Evolutionary conservation across 2,888 invertebrate genomes (phyloP).

Genomic region (Amiota minor): DNA sequence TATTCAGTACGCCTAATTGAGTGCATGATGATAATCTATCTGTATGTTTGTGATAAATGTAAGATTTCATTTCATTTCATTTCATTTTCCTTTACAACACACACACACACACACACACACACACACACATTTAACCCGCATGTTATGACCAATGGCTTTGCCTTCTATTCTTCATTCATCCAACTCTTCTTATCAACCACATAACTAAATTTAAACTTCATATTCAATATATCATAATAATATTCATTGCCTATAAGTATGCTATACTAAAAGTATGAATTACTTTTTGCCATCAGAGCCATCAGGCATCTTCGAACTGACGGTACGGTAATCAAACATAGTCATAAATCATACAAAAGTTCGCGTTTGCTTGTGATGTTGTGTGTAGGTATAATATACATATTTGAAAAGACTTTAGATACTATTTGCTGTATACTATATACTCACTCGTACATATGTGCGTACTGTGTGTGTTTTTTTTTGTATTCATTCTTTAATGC

Average conservation of each 20-base stretch:
- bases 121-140: background rate
- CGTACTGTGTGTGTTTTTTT: slow-evolving; percentile 27
- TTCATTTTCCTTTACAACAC: background rate
- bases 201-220: background rate
- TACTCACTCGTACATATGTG: background rate
- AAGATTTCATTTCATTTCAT: slow-evolving; percentile 9
- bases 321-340: slow-evolving; percentile 10
- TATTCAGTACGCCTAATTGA: slow-evolving; percentile 20
- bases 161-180: background rate
- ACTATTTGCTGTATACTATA: background rate
- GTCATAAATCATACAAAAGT: slow-evolving; percentile 29
- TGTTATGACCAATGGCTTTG: background rate
- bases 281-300: background rate
- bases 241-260: slow-evolving; percentile 21
- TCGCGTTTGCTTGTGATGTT: slow-evolving; percentile 30
- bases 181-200: slow-evolving; percentile 16
- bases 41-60: background rate
- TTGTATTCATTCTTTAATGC: slow-evolving; percentile 48
- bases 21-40: slow-evolving; percentile 1
- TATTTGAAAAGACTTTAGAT: no score
- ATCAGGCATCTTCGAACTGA: no score
- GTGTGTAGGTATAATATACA: slow-evolving; percentile 6
- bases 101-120: no score
- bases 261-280: slow-evolving; percentile 6
- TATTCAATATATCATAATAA: slow-evolving; percentile 12